Evolutionary conservation across 2,888 invertebrate species (phyloP), one percentile per base, ranked within the genome.

Genomic region (Hyposoter dolosus): DNA sequence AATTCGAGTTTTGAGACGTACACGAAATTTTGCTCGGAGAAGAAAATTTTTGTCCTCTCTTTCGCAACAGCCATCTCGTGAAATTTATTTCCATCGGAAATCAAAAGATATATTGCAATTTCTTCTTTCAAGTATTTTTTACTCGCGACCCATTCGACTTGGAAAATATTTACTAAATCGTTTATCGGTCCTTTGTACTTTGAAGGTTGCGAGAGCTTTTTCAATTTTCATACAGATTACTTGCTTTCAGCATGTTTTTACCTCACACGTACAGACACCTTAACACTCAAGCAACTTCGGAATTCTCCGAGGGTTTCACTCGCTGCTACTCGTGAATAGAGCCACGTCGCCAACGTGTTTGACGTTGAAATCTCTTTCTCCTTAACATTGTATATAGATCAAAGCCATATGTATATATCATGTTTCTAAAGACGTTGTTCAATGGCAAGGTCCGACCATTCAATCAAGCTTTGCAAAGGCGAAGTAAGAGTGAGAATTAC

Each of bases 391-490:
- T 28, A 28, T 28, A 74, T 28, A 43, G 9, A 35, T n/a, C 23
- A n/a, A 72, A 15, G 19, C 50, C 65, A 50, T 69, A 69, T 45
- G 40, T n/a, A 28, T 47, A 53, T n/a, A 23, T 32, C 43, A 60
- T 15, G 76, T 50, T 71, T 60, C 63, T 72, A 82, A 84, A 79
- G 82, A 82, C 79, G 77, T 82, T 85, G 82, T 82, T 85, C 82
- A 85, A 82, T 82, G 82, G 82, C 78, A 63, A 71, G 53, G 71
- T 82, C 79, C 56, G 85, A 65, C 75, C 63, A 85, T 85, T 85
- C 85, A 85, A 85, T 85, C 85, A 85, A 71, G 63, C 53, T 15
- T 17, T 50, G 63, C 43, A 72, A 45, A 35, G 63, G 35, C 69
- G 63, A 75, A 68, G 50, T 45, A 56, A 68, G 53, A 78, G 43